These are phyloP conservation scores for Neofelis nebulosa DNA, from an alignment of 2,113 vertebrate genomes.

Conservation along the genomic window DNA sequence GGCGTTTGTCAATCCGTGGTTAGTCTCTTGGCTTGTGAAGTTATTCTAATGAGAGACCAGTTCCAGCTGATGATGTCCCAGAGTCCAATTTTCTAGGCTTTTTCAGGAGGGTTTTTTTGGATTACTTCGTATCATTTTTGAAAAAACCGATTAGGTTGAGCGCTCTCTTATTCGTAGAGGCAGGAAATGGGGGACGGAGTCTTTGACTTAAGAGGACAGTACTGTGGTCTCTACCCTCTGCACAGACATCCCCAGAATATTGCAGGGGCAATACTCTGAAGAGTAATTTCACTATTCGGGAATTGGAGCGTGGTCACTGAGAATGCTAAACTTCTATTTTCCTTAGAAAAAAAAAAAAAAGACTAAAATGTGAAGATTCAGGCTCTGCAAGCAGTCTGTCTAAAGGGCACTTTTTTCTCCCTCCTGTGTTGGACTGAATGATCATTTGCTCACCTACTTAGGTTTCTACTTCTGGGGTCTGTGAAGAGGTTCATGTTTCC, in stretches of 20 bases:
- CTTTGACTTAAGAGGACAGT: constrained; percentile 52
- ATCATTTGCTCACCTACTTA: background rate
- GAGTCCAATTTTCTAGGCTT: constrained; percentile 54
- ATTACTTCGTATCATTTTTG: constrained; percentile 64
- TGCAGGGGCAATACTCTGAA: background rate
- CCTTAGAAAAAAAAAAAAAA: background rate
- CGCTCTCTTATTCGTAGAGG: constrained; percentile 32
- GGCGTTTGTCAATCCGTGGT: constrained; percentile 71
- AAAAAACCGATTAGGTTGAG: constrained; percentile 15
- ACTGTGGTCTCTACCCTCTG: background rate
- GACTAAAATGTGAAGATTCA: background rate
- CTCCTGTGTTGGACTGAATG: background rate
- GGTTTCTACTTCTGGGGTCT: background rate
- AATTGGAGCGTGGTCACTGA: background rate
- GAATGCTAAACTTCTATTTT: background rate
- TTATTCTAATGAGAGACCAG: constrained; percentile 72
- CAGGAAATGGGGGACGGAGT: background rate
- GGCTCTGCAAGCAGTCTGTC: background rate
- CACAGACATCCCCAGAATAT: background rate
- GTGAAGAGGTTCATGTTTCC: background rate
- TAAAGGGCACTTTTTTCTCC: background rate
- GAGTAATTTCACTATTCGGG: background rate
- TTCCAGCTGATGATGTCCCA: constrained; percentile 68
- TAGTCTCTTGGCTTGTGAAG: constrained; percentile 71
- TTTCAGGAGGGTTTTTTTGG: constrained; percentile 67